Conservation (phyloP, 2,113 vertebrate genomes). For the Steatornis caripensis region DNA sequence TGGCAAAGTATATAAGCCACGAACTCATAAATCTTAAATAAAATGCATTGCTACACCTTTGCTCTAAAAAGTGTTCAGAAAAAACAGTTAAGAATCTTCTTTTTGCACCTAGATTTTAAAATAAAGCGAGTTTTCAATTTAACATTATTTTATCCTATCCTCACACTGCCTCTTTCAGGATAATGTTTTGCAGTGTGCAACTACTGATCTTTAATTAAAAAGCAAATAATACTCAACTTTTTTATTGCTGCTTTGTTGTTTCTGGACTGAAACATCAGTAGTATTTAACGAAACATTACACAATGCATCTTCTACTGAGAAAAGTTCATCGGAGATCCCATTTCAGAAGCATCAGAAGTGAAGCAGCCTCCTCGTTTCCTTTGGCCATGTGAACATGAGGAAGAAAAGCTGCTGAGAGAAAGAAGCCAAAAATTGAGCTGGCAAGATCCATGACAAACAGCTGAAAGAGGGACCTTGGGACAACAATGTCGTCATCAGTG, state of each 20-base stretch:
- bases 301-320: background rate
- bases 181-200: background rate
- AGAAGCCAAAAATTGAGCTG: background rate
- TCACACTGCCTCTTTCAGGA: background rate
- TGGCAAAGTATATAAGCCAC: background rate
- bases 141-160: background rate
- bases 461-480: conserved; percentile 12
- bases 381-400: background rate
- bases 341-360: background rate
- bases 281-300: background rate
- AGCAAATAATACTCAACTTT: background rate
- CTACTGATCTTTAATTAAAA: background rate
- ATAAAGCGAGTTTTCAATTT: background rate
- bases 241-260: background rate
- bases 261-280: background rate
- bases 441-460: conserved; percentile 14
- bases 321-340: background rate
- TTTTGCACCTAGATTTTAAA: background rate
- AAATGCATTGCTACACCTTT: background rate
- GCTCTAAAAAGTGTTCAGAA: background rate
- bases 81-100: background rate
- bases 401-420: background rate
- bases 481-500: background rate
- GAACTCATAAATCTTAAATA: background rate
- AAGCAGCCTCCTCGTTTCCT: background rate